Evolutionary conservation across 2,888 invertebrate genomes (phyloP), one percentile per base, ranked within the genome.

Genomic region (Eustalomyia histrio): DNA sequence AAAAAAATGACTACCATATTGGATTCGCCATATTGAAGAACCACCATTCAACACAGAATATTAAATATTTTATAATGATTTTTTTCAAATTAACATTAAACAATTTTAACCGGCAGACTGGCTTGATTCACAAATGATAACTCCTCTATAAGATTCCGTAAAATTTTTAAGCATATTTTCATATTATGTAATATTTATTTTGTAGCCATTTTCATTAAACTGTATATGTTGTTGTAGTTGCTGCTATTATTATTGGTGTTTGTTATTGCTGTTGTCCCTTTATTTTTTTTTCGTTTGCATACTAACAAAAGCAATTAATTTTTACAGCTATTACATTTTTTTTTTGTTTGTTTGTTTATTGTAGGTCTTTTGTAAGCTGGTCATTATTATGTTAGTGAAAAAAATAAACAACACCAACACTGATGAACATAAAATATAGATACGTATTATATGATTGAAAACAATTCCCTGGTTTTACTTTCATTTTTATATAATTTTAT

Each of bases 301-400:
- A 60, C 29, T n/a, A 61, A 57, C 65, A 68, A 76, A 80, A 73
- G 72, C 72, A 72, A 80, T 76, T 80, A 76, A 80, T 76, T 80
- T 80, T 80, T 80, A 80, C 68, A 33, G 68, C 63, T 43, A 63
- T 18, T 58, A 33, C 53, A 43, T 57, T 43, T 67, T 55, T n/a
- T n/a, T n/a, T 57, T 64, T 69, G 60, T 64, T 72, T 76, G 69
- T 64, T 76, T 69, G 52, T 76, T 57, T 67, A 17, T 33, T 67
- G 35, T 60, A 47, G 65, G 33, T 43, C 58, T 55, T 60, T 65
- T 57, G 58, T 65, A 65, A 43, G 52, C 29, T 60, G 64, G 14
- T 58, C 69, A 69, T 69, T 76, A 71, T 43, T 58, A 52, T n/a
- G 21, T 50, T 58, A 39, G 29, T 18, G 52, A 17, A 21, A 18